Evolutionary conservation across 2,113 vertebrate species (phyloP), one percentile per base, ranked within the genome.

Genomic region (Seriola dumerili): DNA sequence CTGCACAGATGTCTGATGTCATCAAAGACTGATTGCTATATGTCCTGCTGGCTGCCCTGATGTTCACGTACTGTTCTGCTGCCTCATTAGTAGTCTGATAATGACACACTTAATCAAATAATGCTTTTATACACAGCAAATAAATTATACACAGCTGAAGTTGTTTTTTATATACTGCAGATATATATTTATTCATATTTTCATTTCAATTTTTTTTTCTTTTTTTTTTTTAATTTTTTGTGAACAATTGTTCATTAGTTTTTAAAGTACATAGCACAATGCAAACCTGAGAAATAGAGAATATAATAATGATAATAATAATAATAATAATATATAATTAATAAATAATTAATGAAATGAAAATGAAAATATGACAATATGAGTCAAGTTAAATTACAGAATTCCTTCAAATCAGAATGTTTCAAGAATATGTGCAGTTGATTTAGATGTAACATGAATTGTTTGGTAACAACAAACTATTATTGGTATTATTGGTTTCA

Each of bases 1-100:
- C 74, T 59, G 81, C 86, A 72, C 89, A 92, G 89, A 92, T 92
- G 89, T 83, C 83, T 92, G 88, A 87, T 90, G 89, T 84, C 90
- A 76, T 89, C 86, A 86, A 86, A 88, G 83, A 89, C 78, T 80
- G 92, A 93, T 91, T 80, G 76, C 63, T 84, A 21, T 72, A 32
- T 58, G 69, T 83, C 89, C 88, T 80, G 92, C 89, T 92, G 92
- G 78, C 76, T 87, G 83, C 85, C 83, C 89, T 86, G 81, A 85
- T 90, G 91, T 89, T 90, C 82, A 61, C 65, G 11, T 57, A 74
- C 65, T 72, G 59, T 68, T 86, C 72, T 63, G 52, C 74, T 2
- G 68, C 83, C 70, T 92, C 81, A 91, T 87, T 86, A 85, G 76
- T 85, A 76, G 77, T 82, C 73, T 63, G 76, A 79, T 88, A 76